Percentiles rank a stretch among this genome's conserved stretches.
Conservation (phyloP, 2,113 vertebrate species). For the Pluvianellus socialis region DNA sequence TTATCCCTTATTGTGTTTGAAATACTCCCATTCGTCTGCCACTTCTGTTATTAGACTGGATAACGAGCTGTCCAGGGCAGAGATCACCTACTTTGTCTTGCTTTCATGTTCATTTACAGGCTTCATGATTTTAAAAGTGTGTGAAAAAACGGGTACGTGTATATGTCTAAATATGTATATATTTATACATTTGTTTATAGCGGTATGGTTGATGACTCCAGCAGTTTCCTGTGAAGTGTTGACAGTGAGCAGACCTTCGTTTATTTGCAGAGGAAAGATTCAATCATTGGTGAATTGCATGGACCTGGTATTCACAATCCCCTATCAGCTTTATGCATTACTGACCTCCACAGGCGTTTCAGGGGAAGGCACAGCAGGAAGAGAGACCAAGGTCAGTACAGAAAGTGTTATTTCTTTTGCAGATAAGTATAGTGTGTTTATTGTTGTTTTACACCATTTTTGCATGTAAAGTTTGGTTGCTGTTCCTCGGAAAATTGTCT, state of each 20-base stretch:
- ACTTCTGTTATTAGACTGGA: not conserved
- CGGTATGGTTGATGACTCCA: not conserved
- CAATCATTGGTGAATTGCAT: not conserved
- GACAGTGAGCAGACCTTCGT: not conserved
- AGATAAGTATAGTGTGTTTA: not conserved
- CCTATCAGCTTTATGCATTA: conserved; percentile 56
- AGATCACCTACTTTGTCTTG: not conserved
- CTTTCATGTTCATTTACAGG: not conserved
- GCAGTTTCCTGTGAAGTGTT: not conserved
- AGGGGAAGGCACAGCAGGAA: conserved; percentile 54
- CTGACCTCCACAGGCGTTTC: conserved; percentile 67
- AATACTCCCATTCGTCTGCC: not conserved
- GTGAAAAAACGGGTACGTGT: not conserved
- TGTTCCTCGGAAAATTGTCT: not conserved
- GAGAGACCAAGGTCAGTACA: not conserved
- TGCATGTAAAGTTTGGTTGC: not conserved
- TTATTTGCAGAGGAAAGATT: not conserved
- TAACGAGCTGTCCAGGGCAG: not conserved
- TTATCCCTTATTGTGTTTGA: not conserved
- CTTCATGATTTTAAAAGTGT: not conserved
- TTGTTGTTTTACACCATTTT: not conserved
- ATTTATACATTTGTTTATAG: not conserved
- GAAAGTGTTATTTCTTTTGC: not conserved
- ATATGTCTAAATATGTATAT: not conserved
- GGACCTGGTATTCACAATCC: not conserved